Conservation (phyloP, 2,888 invertebrate species). For the Pseudococcus longispinus region DNA sequence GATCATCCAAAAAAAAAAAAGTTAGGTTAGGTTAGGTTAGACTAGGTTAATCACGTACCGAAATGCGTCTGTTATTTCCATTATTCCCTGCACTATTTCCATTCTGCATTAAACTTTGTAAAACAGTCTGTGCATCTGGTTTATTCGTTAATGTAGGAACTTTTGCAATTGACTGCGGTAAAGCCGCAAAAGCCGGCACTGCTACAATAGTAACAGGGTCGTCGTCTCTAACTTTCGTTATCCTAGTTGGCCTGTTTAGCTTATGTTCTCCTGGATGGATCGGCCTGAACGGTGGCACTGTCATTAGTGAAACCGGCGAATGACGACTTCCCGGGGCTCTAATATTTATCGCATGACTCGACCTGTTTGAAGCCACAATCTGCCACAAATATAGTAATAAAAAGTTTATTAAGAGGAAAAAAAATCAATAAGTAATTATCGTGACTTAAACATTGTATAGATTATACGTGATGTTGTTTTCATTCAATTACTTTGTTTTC, state of each 20-base stretch:
- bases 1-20: not conserved
- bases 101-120: slow-evolving; percentile 47
- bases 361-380: slow-evolving; percentile 39
- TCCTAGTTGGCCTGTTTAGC: slow-evolving; percentile 62
- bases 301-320: slow-evolving; percentile 61
- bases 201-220: slow-evolving; percentile 58
- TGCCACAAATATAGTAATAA: not conserved
- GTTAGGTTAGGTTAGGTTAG: no score
- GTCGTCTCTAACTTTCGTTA: slow-evolving; percentile 53
- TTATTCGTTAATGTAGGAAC: slow-evolving; percentile 66
- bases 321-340: slow-evolving; percentile 62
- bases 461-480: not conserved
- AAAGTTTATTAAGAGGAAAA: not conserved
- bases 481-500: slow-evolving; percentile 46
- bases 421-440: not conserved
- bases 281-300: slow-evolving; percentile 81
- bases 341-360: slow-evolving; percentile 54
- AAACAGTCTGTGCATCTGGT: slow-evolving; percentile 63
- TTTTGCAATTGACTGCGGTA: slow-evolving; percentile 69
- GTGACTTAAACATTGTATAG: not conserved
- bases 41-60: slow-evolving; percentile 50
- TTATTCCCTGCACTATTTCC: slow-evolving; percentile 55
- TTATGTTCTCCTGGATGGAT: slow-evolving; percentile 72
- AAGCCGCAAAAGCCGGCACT: slow-evolving; percentile 67
- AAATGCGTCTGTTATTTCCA: slow-evolving; percentile 57